phyloP scores from a whole-genome alignment of 53 echinoderm and acorn worm species.

The Zoroaster sp. region DNA sequence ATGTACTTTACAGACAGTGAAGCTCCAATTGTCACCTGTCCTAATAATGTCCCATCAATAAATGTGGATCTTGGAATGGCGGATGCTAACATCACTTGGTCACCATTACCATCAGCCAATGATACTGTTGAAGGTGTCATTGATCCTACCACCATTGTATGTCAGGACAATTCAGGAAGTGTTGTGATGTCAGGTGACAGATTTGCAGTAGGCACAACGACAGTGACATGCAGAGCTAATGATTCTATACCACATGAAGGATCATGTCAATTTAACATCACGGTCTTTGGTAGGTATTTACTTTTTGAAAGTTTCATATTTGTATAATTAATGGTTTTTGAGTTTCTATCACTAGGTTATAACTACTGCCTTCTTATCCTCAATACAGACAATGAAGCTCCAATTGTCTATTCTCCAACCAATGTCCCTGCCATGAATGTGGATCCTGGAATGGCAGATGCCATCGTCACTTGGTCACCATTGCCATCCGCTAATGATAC shows the following conservation, averaged over 20 bases:
- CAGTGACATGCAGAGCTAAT: constrained; percentile 1
- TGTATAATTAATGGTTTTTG: too few species aligned
- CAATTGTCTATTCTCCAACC: background rate
- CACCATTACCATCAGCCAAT: background rate
- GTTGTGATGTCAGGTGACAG: background rate
- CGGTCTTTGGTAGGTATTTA: background rate
- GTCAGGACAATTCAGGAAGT: background rate
- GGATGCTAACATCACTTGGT: background rate
- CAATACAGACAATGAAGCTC: background rate
- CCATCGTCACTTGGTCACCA: background rate
- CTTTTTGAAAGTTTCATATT: too few species aligned
- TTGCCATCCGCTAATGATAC: background rate
- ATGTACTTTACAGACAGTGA: background rate
- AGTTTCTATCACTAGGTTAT: too few species aligned
- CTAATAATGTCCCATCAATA: background rate
- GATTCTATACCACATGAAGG: background rate
- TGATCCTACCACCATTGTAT: background rate
- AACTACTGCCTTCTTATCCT: background rate
- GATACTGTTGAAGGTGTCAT: background rate
- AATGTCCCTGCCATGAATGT: background rate
- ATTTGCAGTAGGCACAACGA: background rate
- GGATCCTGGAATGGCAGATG: background rate
- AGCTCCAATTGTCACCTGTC: background rate
- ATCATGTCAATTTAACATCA: background rate
- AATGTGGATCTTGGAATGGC: background rate